phyloP scores from a whole-genome alignment of 2,888 invertebrate species.

The Diabrotica balteata region DNA sequence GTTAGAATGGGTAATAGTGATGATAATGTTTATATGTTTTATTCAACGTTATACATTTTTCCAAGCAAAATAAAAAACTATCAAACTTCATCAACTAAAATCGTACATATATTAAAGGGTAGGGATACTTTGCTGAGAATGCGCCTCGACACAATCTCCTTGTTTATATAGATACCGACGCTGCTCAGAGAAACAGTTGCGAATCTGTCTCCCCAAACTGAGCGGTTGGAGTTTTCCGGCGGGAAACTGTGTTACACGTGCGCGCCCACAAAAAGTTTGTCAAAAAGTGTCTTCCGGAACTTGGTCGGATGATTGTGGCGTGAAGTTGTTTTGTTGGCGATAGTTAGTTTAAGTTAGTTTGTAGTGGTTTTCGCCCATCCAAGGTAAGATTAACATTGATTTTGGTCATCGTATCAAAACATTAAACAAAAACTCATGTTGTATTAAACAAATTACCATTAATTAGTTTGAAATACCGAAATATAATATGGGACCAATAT shows the following conservation, averaged over 20 bases:
- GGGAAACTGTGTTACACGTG: background rate
- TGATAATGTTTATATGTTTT: too few species aligned
- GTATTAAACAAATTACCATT: too few species aligned
- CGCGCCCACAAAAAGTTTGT: background rate
- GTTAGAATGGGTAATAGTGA: too few species aligned
- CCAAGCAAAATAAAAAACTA: too few species aligned
- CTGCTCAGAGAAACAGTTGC: constrained; percentile 6
- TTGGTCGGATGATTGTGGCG: background rate
- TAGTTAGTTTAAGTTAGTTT: constrained; percentile 2
- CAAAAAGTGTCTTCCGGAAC: constrained; percentile 5
- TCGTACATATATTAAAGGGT: background rate
- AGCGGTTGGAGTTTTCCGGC: background rate
- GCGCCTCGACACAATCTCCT: constrained; percentile 5
- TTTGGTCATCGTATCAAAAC: too few species aligned
- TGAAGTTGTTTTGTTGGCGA: constrained; percentile 1
- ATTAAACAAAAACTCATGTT: too few species aligned
- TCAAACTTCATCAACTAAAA: constrained; percentile 1
- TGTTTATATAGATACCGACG: constrained; percentile 11
- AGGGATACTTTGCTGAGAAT: constrained; percentile 3
- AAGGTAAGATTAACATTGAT: too few species aligned
- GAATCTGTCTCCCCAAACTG: background rate
- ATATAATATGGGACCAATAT: too few species aligned
- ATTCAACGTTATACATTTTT: too few species aligned
- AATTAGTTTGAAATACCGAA: too few species aligned
- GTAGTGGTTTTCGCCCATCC: too few species aligned